These are phyloP conservation scores for Alligator mississippiensis DNA, from an alignment of 2,113 vertebrate species.

Conservation along the genomic window DNA sequence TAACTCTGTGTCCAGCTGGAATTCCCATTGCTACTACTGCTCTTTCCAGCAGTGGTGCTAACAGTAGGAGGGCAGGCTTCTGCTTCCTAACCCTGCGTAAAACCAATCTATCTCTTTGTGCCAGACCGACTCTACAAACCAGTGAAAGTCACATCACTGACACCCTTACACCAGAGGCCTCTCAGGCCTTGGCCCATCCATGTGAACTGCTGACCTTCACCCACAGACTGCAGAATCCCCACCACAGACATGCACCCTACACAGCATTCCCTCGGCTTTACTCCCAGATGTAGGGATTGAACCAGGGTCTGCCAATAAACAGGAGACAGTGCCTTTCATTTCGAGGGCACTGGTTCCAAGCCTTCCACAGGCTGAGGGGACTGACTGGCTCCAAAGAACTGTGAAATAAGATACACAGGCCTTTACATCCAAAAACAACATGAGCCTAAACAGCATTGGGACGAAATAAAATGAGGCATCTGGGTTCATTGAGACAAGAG, in stretches of 20 bases:
- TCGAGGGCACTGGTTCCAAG: background rate
- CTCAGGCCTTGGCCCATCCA: background rate
- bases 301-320: fast-evolving
- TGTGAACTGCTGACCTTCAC: background rate
- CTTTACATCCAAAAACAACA: too few species aligned
- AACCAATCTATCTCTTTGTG: too few species aligned
- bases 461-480: fast-evolving
- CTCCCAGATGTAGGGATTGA: background rate
- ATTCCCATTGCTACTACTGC: background rate
- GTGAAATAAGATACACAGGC: fast-evolving
- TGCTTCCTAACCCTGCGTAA: too few species aligned
- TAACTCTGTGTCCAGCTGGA: background rate
- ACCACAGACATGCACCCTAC: fast-evolving
- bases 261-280: background rate
- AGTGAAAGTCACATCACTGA: too few species aligned
- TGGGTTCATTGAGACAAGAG: background rate
- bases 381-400: background rate
- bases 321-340: background rate
- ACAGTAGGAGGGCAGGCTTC: background rate
- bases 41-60: background rate
- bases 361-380: background rate
- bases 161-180: background rate
- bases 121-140: too few species aligned
- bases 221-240: background rate
- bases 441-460: too few species aligned